These are phyloP conservation scores for Pitta sordida DNA, from an alignment of 2,113 vertebrate genomes.

Conservation along the genomic window DNA sequence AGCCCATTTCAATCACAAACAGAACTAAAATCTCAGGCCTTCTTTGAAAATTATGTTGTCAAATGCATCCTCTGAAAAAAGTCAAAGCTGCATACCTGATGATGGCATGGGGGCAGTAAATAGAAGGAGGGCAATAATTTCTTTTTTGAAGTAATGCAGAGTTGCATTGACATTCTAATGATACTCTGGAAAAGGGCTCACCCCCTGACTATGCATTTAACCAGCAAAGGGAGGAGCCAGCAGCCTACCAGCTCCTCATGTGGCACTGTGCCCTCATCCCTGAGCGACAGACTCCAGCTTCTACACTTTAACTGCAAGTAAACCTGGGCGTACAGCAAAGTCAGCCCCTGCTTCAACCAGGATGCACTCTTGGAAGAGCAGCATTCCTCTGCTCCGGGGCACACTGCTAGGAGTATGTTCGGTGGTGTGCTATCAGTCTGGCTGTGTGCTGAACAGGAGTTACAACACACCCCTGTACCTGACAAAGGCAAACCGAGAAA, in stretches of 20 bases:
- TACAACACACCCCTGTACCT: not conserved
- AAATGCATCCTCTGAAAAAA: not conserved
- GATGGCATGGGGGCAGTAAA: not conserved
- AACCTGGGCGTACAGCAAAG: accelerated
- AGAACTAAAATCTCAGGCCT: not conserved
- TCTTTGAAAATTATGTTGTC: not conserved
- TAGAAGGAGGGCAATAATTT: not conserved
- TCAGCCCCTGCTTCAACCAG: not conserved
- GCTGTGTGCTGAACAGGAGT: not conserved
- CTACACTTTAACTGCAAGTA: not conserved
- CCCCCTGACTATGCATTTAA: not conserved
- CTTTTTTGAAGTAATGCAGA: not conserved
- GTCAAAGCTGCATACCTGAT: not conserved
- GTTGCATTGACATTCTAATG: not conserved
- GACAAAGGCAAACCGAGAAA: not conserved
- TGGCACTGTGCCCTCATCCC: not conserved
- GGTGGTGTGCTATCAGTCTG: not conserved
- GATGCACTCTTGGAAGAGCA: accelerated
- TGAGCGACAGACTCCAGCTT: not conserved
- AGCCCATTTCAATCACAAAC: not conserved
- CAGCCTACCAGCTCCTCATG: not conserved
- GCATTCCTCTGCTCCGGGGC: not conserved
- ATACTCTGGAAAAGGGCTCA: not conserved
- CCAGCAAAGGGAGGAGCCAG: not conserved
- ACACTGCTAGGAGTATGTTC: not conserved